A percentile compares a stretch with the other conserved stretches of the same genome.
phyloP scores from a whole-genome alignment of 2,888 invertebrate genomes.

The Ormia ochracea region DNA sequence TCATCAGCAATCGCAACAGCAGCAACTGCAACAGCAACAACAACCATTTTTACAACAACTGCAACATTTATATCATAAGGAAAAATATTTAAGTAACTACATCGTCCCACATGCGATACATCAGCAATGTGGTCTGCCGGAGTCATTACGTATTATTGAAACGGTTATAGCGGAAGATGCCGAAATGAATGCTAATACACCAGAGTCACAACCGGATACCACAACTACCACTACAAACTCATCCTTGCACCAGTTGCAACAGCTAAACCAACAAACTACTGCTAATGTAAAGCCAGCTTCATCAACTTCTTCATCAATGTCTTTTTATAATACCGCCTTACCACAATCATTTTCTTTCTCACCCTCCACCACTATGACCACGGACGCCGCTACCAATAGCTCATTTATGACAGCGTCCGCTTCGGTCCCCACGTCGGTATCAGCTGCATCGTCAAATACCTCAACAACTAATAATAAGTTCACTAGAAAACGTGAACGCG shows the following conservation, averaged over 20 bases:
- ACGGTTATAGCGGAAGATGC: slow-evolving; percentile 70
- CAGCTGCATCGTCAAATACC: slow-evolving; percentile 66
- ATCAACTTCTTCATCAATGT: slow-evolving; percentile 48
- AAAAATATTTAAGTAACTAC: slow-evolving; percentile 43
- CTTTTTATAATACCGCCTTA: slow-evolving; percentile 49
- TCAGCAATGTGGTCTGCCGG: slow-evolving; percentile 50
- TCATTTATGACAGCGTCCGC: slow-evolving; percentile 59
- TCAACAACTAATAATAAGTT: slow-evolving; percentile 73
- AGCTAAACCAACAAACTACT: slow-evolving; percentile 17
- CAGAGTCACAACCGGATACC: slow-evolving; percentile 58
- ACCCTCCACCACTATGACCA: slow-evolving; percentile 59
- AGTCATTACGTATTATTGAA: slow-evolving; percentile 64
- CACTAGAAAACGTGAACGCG: slow-evolving; percentile 76
- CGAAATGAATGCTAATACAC: slow-evolving; percentile 66
- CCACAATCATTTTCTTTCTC: slow-evolving; percentile 56
- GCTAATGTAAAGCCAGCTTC: slow-evolving; percentile 33
- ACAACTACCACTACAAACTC: slow-evolving; percentile 25
- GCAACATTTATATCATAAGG: slow-evolving; percentile 32
- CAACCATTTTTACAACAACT: slow-evolving; percentile 26
- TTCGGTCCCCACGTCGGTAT: slow-evolving; percentile 56
- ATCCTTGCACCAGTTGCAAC: slow-evolving; percentile 23
- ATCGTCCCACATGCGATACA: slow-evolving; percentile 20
- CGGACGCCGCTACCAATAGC: slow-evolving; percentile 46
- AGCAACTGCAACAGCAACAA: slow-evolving; percentile 28
- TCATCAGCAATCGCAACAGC: slow-evolving; percentile 30